Percentiles rank a stretch among this genome's conserved stretches.
These are phyloP conservation scores for Macaria liturata DNA, from an alignment of 2,888 invertebrate genomes.

Conservation along the genomic window DNA sequence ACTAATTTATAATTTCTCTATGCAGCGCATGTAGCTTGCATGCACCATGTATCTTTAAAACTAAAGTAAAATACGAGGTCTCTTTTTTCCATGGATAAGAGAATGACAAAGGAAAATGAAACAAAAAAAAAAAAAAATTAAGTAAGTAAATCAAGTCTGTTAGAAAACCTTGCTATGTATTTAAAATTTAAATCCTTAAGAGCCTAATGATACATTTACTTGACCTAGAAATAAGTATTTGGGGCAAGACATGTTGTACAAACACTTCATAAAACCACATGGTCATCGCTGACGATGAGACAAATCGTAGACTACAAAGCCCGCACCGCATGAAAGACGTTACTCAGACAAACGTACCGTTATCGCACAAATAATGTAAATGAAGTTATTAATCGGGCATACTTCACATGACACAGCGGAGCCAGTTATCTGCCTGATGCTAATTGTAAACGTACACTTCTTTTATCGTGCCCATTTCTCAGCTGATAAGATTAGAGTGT, in stretches of 20 bases:
- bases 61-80: too few relatives aligned
- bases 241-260: conserved; percentile 13
- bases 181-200: too few relatives aligned
- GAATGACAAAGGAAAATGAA: too few relatives aligned
- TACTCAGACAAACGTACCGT: conserved; percentile 36
- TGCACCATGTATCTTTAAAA: too few relatives aligned
- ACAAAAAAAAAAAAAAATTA: too few relatives aligned
- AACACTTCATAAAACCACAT: conserved; percentile 21
- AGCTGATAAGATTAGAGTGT: conserved; percentile 73
- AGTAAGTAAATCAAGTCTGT: too few relatives aligned
- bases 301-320: conserved; percentile 2
- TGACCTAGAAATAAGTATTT: conserved; percentile 21
- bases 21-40: too few relatives aligned
- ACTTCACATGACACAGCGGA: conserved; percentile 57
- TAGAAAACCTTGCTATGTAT: too few relatives aligned
- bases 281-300: conserved; percentile 11
- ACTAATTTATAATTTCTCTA: too few relatives aligned
- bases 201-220: too few relatives aligned
- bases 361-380: conserved; percentile 42
- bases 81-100: too few relatives aligned
- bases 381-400: conserved; percentile 42
- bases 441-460: conserved; percentile 71
- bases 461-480: conserved; percentile 70
- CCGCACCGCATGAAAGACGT: background rate
- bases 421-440: conserved; percentile 62